phyloP scores from a whole-genome alignment of 2,797 vertebrate species.

The Lagocephalus sceleratus region DNA sequence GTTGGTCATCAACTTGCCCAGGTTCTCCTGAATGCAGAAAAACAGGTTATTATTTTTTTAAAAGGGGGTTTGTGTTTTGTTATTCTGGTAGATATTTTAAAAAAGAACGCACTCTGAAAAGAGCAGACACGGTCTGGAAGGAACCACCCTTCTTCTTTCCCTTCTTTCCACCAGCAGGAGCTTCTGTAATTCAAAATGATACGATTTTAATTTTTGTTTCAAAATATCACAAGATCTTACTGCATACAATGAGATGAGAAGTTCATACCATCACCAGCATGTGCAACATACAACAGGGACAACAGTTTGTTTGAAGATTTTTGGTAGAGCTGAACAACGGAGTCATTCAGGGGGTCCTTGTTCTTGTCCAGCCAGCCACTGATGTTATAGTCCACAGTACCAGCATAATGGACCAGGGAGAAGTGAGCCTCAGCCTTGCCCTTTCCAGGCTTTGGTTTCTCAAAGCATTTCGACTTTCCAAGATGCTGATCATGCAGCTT shows the following conservation, averaged over 20 bases:
- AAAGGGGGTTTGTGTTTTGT: no score
- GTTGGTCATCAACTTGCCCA: constrained; percentile 68
- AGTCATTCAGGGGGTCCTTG: constrained; percentile 86
- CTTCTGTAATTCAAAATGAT: constrained; percentile 5
- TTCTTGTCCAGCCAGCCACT: constrained; percentile 85
- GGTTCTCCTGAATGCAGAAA: not conserved
- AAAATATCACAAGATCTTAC: not conserved
- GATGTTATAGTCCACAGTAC: constrained; percentile 86
- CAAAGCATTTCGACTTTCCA: constrained; percentile 80
- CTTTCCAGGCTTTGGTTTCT: constrained; percentile 78
- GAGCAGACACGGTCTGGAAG: constrained; percentile 81
- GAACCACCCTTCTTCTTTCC: constrained; percentile 88
- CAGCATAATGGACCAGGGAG: constrained; percentile 82
- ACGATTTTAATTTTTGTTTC: constrained; percentile 2
- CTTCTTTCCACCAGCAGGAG: constrained; percentile 29
- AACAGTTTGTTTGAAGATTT: constrained; percentile 83
- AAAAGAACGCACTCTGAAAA: constrained; percentile 83
- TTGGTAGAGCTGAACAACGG: constrained; percentile 82
- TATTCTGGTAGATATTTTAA: no score
- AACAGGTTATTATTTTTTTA: no score
- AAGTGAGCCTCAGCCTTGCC: constrained; percentile 85
- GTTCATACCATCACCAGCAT: constrained; percentile 1
- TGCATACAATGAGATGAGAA: not conserved
- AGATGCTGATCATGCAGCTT: constrained; percentile 88
- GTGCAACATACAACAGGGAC: constrained; percentile 1